Evolutionary conservation across 2,113 vertebrate genomes (phyloP).

Genomic region (Ammodytes dubius): DNA sequence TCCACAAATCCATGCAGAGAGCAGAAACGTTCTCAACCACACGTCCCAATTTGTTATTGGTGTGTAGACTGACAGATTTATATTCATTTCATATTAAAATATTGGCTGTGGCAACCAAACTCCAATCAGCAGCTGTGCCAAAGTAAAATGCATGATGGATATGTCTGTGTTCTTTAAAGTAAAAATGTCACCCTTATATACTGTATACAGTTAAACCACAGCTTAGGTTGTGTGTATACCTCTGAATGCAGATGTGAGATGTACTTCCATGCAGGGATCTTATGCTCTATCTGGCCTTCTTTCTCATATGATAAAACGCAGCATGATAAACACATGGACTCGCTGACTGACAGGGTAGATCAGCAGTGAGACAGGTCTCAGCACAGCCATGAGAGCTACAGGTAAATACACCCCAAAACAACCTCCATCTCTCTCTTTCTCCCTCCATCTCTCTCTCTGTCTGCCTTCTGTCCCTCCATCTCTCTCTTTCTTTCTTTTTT

Average conservation of each 20-base stretch:
- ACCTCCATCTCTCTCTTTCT: conserved; percentile 51
- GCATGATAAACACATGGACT: conserved; percentile 48
- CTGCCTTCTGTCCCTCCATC: conserved; percentile 47
- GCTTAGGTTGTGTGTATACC: background rate
- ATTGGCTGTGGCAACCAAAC: conserved; percentile 13
- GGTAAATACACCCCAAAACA: conserved; percentile 68
- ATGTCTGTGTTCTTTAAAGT: background rate
- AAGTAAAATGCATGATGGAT: background rate
- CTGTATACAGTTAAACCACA: conserved; percentile 1
- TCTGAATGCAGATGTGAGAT: conserved; percentile 43
- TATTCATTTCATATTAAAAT: conserved; percentile 7
- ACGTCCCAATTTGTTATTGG: background rate
- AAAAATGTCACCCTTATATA: conserved; percentile 9
- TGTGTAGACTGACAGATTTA: conserved; percentile 3
- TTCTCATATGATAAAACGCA: conserved; percentile 23
- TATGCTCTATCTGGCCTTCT: conserved; percentile 18
- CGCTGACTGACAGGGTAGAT: conserved; percentile 55
- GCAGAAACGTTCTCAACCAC: background rate
- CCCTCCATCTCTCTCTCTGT: conserved; percentile 56
- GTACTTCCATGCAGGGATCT: conserved; percentile 22
- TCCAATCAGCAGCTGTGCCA: conserved; percentile 10
- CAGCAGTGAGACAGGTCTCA: conserved; percentile 55
- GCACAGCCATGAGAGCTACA: conserved; percentile 57
- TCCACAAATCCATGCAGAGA: conserved; percentile 5
- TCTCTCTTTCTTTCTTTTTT: conserved; percentile 44